These are phyloP conservation scores for Ormyrus thymus DNA, from an alignment of 2,888 invertebrate genomes.

Conservation along the genomic window DNA sequence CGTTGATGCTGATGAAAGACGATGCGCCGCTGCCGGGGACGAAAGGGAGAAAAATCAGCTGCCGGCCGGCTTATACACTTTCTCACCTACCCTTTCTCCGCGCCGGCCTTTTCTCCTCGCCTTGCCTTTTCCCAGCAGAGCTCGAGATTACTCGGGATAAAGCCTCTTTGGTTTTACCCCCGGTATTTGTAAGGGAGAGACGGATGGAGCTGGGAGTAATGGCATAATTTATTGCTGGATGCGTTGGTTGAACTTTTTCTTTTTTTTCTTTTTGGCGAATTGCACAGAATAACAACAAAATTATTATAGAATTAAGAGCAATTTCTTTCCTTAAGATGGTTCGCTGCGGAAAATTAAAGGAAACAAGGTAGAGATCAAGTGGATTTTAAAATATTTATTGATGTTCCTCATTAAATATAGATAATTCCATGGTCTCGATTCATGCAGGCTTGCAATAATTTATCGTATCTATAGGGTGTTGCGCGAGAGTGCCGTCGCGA, in stretches of 20 bases:
- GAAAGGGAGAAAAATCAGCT: conserved; percentile 16
- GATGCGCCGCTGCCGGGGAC: conserved; percentile 10
- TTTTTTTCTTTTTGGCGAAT: too few species aligned
- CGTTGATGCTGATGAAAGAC: conserved; percentile 44
- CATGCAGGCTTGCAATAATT: conserved; percentile 25
- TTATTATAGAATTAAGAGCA: background rate
- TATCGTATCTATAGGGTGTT: conserved; percentile 26
- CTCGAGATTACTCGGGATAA: conserved; percentile 19
- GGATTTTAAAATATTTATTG: conserved; percentile 49
- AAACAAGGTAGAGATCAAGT: background rate
- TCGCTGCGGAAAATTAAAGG: too few species aligned
- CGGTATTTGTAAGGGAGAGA: background rate
- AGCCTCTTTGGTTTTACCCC: background rate
- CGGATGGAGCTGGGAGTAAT: background rate
- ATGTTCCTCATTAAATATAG: conserved; percentile 34
- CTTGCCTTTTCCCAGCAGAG: background rate
- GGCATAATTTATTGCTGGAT: background rate
- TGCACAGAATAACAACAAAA: background rate
- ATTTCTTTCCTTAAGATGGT: background rate
- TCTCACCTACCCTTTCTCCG: too few species aligned
- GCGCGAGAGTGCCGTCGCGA: background rate
- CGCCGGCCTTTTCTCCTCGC: background rate
- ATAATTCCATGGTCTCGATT: conserved; percentile 29
- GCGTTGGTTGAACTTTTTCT: background rate
- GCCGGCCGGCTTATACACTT: background rate